A percentile compares a stretch with the other conserved stretches of the same genome.
These are phyloP conservation scores for Pholis gunnellus DNA, from an alignment of 2,113 vertebrate species.

Conservation along the genomic window DNA sequence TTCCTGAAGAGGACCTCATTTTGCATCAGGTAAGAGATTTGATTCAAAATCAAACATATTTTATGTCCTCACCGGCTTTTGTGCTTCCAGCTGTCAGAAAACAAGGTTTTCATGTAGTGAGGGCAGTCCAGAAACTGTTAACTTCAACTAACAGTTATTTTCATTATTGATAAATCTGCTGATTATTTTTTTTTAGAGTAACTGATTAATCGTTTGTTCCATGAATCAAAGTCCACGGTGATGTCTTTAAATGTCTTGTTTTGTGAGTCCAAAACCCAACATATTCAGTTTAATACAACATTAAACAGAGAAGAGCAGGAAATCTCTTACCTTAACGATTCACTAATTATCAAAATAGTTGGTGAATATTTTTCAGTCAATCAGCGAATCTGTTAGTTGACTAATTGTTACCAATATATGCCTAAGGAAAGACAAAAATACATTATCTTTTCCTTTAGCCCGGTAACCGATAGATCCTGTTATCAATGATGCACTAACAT, in stretches of 20 bases:
- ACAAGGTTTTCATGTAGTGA: background rate
- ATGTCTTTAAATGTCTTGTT: background rate
- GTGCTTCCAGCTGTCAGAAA: background rate
- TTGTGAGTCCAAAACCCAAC: background rate
- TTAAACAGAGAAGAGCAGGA: background rate
- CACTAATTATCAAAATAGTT: too few relatives aligned
- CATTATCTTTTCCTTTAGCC: background rate
- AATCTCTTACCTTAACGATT: background rate
- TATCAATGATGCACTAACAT: background rate
- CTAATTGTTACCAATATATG: background rate
- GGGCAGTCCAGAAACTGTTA: background rate
- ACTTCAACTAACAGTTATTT: background rate
- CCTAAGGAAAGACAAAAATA: too few relatives aligned
- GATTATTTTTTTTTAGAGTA: background rate
- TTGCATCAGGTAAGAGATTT: conserved; percentile 91
- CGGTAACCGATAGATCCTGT: background rate
- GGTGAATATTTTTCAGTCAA: too few relatives aligned
- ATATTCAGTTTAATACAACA: background rate
- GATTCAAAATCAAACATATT: background rate
- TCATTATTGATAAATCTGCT: background rate
- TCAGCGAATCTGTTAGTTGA: background rate
- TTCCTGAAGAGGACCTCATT: conserved; percentile 94
- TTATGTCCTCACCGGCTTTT: background rate
- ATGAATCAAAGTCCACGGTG: background rate
- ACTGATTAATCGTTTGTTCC: background rate